A percentile compares a stretch with the other conserved stretches of the same genome.
These are phyloP conservation scores for Copidosoma floridanum DNA, from an alignment of 1,140 invertebrate species.

Conservation along the genomic window DNA sequence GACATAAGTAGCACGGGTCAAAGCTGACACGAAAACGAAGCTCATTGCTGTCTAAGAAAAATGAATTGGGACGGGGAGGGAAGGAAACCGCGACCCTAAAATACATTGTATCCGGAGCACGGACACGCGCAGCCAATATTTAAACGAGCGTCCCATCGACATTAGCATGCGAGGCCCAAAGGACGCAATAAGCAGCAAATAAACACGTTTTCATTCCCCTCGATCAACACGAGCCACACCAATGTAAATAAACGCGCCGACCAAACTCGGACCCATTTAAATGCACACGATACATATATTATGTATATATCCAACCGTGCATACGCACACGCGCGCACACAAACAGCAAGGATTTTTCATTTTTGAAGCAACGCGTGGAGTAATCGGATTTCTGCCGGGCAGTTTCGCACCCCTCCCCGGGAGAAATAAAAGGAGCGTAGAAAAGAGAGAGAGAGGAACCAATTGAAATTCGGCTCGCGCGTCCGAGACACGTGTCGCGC, in stretches of 20 bases:
- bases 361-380: neutral
- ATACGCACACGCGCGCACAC: neutral
- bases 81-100: conserved; percentile 5
- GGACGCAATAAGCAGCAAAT: conserved; percentile 9
- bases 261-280: conserved; percentile 1
- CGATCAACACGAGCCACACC: neutral
- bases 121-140: too few relatives aligned
- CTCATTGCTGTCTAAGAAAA: neutral
- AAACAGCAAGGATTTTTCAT: neutral
- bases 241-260: neutral
- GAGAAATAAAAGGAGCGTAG: too few relatives aligned
- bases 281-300: neutral
- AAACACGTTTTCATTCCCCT: conserved; percentile 15
- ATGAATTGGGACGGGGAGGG: neutral
- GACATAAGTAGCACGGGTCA: neutral
- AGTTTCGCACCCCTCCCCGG: neutral
- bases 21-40: neutral
- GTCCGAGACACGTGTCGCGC: conserved; percentile 25
- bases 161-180: conserved; percentile 8
- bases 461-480: conserved; percentile 14
- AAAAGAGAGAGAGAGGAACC: too few relatives aligned
- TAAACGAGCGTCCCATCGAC: conserved; percentile 9
- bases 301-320: neutral
- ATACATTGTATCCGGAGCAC: too few relatives aligned
- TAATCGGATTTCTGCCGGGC: conserved; percentile 16